Conservation (phyloP, 2,888 invertebrate genomes). For the Notocelia uddmanniana region DNA sequence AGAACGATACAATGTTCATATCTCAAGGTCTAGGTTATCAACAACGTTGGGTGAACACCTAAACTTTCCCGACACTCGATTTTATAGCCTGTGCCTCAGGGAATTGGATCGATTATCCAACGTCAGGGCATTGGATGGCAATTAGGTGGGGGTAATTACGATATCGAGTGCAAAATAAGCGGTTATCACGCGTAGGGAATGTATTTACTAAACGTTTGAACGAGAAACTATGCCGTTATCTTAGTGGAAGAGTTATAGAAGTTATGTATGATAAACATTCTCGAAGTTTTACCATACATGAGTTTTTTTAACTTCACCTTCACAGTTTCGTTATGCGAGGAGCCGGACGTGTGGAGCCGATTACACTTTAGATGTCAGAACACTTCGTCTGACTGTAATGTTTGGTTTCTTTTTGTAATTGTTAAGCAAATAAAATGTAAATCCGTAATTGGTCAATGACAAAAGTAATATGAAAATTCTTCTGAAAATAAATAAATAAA, state of each 20-base stretch:
- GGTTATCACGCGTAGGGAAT: slow-evolving; percentile 46
- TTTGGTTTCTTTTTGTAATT: no score
- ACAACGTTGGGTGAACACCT: slow-evolving; percentile 20
- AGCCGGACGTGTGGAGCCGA: no score
- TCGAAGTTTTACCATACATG: no score
- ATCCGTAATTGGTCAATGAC: no score
- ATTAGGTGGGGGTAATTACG: slow-evolving; percentile 36
- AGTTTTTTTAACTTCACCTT: no score
- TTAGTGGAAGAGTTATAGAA: neutral
- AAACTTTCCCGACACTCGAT: slow-evolving; percentile 29
- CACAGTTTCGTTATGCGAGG: no score
- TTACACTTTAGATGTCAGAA: no score
- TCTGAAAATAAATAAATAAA: no score
- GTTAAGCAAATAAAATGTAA: no score
- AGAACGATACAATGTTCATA: slow-evolving; percentile 47
- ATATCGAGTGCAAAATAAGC: slow-evolving; percentile 51
- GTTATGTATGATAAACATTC: neutral
- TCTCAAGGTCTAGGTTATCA: slow-evolving; percentile 56
- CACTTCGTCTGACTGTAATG: no score
- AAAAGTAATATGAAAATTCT: no score
- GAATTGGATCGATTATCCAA: slow-evolving; percentile 23
- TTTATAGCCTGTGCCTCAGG: neutral
- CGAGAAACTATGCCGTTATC: neutral
- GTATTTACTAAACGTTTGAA: slow-evolving; percentile 7
- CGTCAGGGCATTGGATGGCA: slow-evolving; percentile 15